These are phyloP conservation scores for Pelmatolapia mariae DNA, from an alignment of 2,113 vertebrate species.

Conservation along the genomic window DNA sequence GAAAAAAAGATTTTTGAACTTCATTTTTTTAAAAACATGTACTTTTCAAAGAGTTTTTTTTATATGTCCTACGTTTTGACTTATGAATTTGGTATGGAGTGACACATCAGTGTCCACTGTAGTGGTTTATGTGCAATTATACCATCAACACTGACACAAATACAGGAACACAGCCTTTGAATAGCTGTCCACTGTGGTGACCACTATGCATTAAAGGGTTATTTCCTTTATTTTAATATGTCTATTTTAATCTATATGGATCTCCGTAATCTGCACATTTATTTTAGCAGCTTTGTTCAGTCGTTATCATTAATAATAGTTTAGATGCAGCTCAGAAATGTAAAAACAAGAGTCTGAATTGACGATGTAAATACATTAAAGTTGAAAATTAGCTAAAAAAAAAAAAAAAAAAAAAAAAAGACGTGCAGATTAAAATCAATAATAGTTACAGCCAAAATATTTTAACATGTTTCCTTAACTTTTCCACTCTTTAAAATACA, in stretches of 20 bases:
- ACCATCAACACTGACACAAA: neutral
- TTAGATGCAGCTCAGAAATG: neutral
- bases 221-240: neutral
- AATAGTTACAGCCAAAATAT: neutral
- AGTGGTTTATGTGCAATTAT: neutral
- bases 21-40: neutral
- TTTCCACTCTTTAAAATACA: neutral
- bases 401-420: neutral
- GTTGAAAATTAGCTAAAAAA: neutral
- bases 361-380: neutral
- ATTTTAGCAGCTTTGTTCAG: neutral
- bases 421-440: neutral
- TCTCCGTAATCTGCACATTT: neutral
- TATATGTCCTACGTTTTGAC: neutral
- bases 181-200: neutral
- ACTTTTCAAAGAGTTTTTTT: neutral
- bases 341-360: neutral
- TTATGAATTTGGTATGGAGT: neutral
- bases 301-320: neutral
- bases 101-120: neutral
- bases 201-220: neutral
- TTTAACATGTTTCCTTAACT: neutral
- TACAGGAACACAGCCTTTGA: neutral
- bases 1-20: neutral
- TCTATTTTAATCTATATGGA: neutral